phyloP scores from a whole-genome alignment of 2,888 invertebrate species.

The Ectropis crepuscularia region DNA sequence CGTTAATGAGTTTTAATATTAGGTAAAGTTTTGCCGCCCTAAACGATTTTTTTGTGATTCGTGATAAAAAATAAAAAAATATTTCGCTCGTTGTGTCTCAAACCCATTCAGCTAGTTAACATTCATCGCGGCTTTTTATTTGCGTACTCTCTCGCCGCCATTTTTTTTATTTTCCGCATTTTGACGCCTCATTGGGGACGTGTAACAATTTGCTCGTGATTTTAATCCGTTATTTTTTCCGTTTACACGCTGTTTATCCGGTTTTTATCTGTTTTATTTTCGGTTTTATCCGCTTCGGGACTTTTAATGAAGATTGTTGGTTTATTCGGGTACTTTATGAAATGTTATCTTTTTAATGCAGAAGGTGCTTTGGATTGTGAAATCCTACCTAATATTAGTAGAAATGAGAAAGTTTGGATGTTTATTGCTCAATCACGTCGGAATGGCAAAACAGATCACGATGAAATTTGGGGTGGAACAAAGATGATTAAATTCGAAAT shows the following conservation, averaged over 20 bases:
- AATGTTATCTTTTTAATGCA: too few relatives aligned
- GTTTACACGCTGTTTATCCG: slow-evolving; percentile 32
- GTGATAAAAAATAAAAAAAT: neutral
- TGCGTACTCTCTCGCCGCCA: slow-evolving; percentile 47
- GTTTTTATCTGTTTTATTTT: slow-evolving; percentile 31
- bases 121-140: slow-evolving; percentile 55
- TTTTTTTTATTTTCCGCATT: slow-evolving; percentile 48
- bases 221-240: slow-evolving; percentile 40
- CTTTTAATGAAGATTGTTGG: slow-evolving; percentile 25
- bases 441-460: too few relatives aligned
- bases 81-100: slow-evolving; percentile 22
- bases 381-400: too few relatives aligned
- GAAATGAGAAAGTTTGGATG: too few relatives aligned
- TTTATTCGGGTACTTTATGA: neutral
- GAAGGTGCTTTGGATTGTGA: too few relatives aligned
- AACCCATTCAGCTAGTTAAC: slow-evolving; percentile 52
- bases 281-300: slow-evolving; percentile 18
- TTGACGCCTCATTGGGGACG: slow-evolving; percentile 42
- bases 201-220: slow-evolving; percentile 41
- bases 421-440: too few relatives aligned
- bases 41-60: neutral
- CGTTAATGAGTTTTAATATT: neutral
- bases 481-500: too few relatives aligned
- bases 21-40: neutral
- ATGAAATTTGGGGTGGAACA: too few relatives aligned